phyloP scores from a whole-genome alignment of 2,888 invertebrate genomes.

The Melipona beecheii region DNA sequence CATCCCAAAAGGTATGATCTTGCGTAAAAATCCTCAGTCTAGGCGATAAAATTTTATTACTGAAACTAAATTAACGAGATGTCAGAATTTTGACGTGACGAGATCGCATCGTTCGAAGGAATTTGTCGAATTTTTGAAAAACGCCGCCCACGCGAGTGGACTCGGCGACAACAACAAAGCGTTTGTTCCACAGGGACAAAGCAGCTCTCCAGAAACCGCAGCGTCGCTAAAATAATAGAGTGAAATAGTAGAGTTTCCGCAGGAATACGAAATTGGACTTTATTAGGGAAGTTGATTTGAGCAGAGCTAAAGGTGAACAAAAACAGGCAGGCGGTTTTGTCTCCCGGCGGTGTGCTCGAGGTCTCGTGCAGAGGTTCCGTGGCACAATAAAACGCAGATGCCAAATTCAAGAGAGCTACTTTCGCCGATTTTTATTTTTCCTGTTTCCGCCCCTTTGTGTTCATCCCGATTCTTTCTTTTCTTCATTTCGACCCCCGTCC shows the following conservation, averaged over 20 bases:
- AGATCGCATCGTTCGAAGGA: too few relatives aligned
- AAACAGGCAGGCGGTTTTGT: constrained; percentile 10
- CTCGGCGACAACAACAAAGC: not conserved
- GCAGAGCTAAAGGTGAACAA: constrained; percentile 26
- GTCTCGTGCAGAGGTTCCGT: constrained; percentile 20
- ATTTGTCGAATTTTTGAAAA: too few relatives aligned
- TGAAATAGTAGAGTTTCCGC: constrained; percentile 23
- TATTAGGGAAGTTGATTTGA: constrained; percentile 53
- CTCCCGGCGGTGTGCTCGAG: constrained; percentile 10
- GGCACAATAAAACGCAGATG: constrained; percentile 55
- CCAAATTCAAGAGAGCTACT: constrained; percentile 55
- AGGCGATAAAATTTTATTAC: too few relatives aligned
- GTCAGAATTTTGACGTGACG: too few relatives aligned
- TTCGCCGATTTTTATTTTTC: constrained; percentile 51
- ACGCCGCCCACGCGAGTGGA: not conserved
- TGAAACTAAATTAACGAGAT: too few relatives aligned
- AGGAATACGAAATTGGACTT: constrained; percentile 19
- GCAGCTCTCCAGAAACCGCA: constrained; percentile 16
- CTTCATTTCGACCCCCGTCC: constrained; percentile 41
- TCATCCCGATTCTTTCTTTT: constrained; percentile 28
- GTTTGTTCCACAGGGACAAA: constrained; percentile 10
- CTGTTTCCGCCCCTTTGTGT: constrained; percentile 38
- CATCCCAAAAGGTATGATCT: too few relatives aligned
- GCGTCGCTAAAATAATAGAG: constrained; percentile 7
- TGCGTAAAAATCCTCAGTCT: too few relatives aligned